Base-by-base conservation (phyloP, 2,113 vertebrate species). In the Gadus chalcogrammus region DNA sequence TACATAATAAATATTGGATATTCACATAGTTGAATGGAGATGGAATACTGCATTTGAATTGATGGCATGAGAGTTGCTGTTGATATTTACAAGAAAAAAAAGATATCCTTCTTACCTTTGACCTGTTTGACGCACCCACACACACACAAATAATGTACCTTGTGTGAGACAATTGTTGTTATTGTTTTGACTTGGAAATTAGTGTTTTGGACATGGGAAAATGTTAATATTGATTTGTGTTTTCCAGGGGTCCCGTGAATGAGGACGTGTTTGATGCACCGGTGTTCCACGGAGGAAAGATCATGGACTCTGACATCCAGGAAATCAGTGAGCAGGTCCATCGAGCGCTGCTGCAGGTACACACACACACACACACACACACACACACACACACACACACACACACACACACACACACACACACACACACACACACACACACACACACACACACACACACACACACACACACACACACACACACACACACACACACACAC, bases 261-360 rank as follows among this genome's bases (percentile, higher is more conserved):
- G 97, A 99, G 91, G 97, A 99, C 1, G 94, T 99, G 42, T 99
- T 99, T 78, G 92, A 93, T 0, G 92, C 90, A 53, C 92, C 88
- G 0, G 12, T 84, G 81, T 8, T 79, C 79, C 64, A 84, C 65
- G 64, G 94, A 93, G 88, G 92, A 17, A 94, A 95, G 87, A 89
- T 92, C 53, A 85, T 90, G 38, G 93, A 93, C 70, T 93, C 95
- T 0, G 90, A 94, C 16, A 87, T 96, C 60, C 95, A 96, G 85
- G 95, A 96, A 79, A 94, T 99, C 56, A 95, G 94, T 0, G 96
- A 97, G 78, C 95, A 98, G 88, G 98, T 99, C 69, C 94, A 96
- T 82, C 85, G 93, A 20, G 91, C 99, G 0, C 80, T 99, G 2
- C 81, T 99, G 66, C 96, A 99, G 91, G 97, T 99, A 84, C 9